These are phyloP conservation scores for Cistogaster globosa DNA, from an alignment of 2,888 invertebrate genomes.

Conservation along the genomic window DNA sequence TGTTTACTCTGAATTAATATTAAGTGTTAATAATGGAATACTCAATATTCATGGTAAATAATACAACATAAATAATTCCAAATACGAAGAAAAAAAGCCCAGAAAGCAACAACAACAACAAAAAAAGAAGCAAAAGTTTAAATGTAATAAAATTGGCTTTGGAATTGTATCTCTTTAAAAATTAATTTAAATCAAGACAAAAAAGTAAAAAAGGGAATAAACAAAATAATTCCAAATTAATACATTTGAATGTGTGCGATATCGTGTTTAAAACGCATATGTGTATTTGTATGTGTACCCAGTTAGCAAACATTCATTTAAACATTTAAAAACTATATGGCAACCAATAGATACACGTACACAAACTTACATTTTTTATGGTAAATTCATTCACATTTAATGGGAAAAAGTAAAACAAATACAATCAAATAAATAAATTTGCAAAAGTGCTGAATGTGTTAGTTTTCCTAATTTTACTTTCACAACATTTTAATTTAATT, in stretches of 20 bases:
- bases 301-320: neutral
- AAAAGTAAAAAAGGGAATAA: slow-evolving; percentile 15
- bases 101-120: neutral
- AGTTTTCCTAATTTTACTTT: no score
- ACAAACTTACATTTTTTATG: no score
- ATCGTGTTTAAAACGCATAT: neutral
- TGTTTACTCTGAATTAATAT: slow-evolving; percentile 43
- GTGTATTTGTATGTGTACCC: neutral
- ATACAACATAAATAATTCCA: slow-evolving; percentile 40
- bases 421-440: no score
- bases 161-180: slow-evolving; percentile 51
- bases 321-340: no score
- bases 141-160: slow-evolving; percentile 43
- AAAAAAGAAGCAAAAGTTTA: neutral
- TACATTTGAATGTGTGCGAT: slow-evolving; percentile 26
- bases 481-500: no score
- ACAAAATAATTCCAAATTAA: slow-evolving; percentile 38
- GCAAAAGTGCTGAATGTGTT: no score
- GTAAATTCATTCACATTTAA: no score
- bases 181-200: slow-evolving; percentile 44
- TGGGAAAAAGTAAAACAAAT: no score
- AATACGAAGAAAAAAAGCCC: slow-evolving; percentile 9
- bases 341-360: no score
- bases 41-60: slow-evolving; percentile 17
- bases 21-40: slow-evolving; percentile 57